Percentiles rank a stretch among this genome's conserved stretches.
These are phyloP conservation scores for Eriosoma lanigerum DNA, from an alignment of 1,140 invertebrate genomes.

Conservation along the genomic window DNA sequence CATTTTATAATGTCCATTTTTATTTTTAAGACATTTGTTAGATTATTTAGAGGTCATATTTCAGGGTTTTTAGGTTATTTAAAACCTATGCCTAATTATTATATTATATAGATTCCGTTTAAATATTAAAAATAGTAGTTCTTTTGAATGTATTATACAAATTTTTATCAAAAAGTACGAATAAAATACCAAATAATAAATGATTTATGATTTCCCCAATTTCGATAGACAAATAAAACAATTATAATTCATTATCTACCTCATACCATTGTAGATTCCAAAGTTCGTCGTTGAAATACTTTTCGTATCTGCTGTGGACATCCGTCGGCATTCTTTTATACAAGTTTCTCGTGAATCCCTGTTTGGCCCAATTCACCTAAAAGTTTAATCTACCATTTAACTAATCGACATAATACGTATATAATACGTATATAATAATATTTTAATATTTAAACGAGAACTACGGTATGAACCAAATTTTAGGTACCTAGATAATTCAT, in stretches of 20 bases:
- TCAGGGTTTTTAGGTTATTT: too few relatives aligned
- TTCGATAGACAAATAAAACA: background rate
- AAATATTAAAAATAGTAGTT: too few relatives aligned
- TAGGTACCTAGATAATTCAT: background rate
- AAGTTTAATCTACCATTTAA: slow-evolving; percentile 41
- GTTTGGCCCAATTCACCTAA: slow-evolving; percentile 52
- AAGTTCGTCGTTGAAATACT: slow-evolving; percentile 78
- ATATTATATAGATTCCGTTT: too few relatives aligned
- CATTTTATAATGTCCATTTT: too few relatives aligned
- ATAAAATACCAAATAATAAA: too few relatives aligned
- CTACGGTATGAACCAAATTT: background rate
- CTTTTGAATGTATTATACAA: too few relatives aligned
- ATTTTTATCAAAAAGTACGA: too few relatives aligned
- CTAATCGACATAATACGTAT: slow-evolving; percentile 11
- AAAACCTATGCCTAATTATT: too few relatives aligned
- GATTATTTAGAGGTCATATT: too few relatives aligned
- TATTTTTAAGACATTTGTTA: too few relatives aligned
- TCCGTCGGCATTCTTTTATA: slow-evolving; percentile 48
- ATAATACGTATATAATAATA: slow-evolving; percentile 2
- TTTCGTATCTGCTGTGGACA: slow-evolving; percentile 53
- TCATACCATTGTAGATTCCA: slow-evolving; percentile 91
- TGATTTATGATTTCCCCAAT: slow-evolving; percentile 1
- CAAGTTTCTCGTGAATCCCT: slow-evolving; percentile 48
- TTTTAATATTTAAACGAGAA: background rate
- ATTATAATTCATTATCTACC: slow-evolving; percentile 63